Conservation (phyloP, 2,797 vertebrate genomes). For the Denticeps clupeoides region DNA sequence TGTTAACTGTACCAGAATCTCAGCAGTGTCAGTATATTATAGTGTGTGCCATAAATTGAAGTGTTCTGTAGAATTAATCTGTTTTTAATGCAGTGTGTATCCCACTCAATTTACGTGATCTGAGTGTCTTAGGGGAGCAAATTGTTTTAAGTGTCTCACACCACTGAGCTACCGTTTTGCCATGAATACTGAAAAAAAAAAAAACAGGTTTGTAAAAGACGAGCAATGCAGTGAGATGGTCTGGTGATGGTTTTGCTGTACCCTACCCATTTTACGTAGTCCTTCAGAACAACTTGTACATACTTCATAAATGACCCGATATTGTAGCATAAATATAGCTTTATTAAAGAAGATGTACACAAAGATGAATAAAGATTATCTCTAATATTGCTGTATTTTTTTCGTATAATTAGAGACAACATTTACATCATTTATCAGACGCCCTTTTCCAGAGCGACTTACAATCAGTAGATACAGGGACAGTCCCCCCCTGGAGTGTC, state of each 20-base stretch:
- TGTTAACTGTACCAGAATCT: slow-evolving; percentile 18
- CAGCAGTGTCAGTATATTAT: slow-evolving; percentile 27
- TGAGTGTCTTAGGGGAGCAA: background rate
- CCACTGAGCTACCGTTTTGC: no score
- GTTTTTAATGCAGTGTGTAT: background rate
- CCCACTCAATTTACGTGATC: background rate
- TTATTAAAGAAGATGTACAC: slow-evolving; percentile 1
- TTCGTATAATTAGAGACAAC: no score
- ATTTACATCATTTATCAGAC: no score
- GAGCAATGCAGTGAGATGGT: no score
- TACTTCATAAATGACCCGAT: background rate
- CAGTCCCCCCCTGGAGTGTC: no score
- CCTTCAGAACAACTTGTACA: background rate
- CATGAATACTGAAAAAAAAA: no score
- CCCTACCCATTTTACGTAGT: no score
- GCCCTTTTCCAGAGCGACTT: no score
- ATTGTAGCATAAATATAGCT: slow-evolving; percentile 1
- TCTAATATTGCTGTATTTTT: background rate
- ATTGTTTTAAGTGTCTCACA: background rate
- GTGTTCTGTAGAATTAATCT: no score
- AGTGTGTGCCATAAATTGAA: slow-evolving; percentile 21
- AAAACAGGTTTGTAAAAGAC: no score
- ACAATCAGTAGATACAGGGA: no score
- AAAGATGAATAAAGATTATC: slow-evolving; percentile 1
- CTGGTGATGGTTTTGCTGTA: no score